Percentiles rank a stretch among this genome's conserved stretches.
These are phyloP conservation scores for Camelus dromedarius DNA, from an alignment of 2,113 vertebrate genomes.

Conservation along the genomic window DNA sequence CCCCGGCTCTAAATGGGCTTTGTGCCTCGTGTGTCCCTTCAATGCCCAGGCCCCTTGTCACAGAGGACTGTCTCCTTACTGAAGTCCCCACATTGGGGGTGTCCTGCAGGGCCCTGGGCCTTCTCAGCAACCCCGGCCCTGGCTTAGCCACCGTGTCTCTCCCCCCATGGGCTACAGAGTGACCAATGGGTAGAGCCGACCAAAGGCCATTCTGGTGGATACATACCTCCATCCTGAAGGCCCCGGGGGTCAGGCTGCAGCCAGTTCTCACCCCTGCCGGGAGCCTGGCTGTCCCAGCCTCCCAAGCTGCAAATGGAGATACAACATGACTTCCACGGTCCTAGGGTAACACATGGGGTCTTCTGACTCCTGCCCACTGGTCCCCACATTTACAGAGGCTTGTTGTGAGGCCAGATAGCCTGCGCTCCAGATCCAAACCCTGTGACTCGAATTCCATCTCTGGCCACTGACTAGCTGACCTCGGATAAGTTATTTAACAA, in stretches of 20 bases:
- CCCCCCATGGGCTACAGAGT: background rate
- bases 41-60: background rate
- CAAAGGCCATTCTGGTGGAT: background rate
- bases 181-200: background rate
- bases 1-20: too few species aligned
- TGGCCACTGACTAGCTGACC: background rate
- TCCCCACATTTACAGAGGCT: background rate
- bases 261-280: background rate
- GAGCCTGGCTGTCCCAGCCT: background rate
- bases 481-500: background rate
- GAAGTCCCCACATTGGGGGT: background rate
- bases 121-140: background rate
- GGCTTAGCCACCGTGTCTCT: background rate
- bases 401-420: background rate
- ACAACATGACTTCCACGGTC: fast-evolving
- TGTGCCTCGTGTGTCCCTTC: too few species aligned
- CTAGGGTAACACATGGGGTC: fast-evolving
- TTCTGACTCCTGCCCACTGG: too few species aligned
- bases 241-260: background rate
- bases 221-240: fast-evolving
- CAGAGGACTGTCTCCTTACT: background rate
- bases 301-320: background rate
- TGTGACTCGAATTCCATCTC: background rate
- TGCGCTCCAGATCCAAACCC: background rate
- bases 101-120: background rate